Conservation (phyloP, 2,797 vertebrate species). For the Yasuhikotakia modesta region DNA sequence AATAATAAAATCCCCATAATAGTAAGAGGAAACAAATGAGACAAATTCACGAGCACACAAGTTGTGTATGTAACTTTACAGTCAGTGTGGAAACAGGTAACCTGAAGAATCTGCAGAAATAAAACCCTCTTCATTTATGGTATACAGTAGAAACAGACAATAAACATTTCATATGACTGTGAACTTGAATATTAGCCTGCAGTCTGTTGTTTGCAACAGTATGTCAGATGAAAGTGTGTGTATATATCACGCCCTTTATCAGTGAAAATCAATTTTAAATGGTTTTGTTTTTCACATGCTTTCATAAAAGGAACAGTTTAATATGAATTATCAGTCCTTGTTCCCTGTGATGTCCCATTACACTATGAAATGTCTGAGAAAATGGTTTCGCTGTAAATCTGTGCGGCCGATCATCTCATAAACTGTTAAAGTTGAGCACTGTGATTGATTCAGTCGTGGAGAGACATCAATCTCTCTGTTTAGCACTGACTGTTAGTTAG, state of each 20-base stretch:
- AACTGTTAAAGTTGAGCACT: slow-evolving; percentile 30
- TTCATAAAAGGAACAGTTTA: slow-evolving; percentile 15
- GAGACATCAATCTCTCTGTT: slow-evolving; percentile 49
- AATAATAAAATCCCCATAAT: background rate
- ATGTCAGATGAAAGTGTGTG: background rate
- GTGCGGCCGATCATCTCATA: slow-evolving; percentile 17
- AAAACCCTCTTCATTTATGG: slow-evolving; percentile 3
- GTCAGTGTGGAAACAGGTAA: slow-evolving; percentile 1
- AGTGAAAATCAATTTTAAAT: slow-evolving; percentile 14
- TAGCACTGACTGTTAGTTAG: slow-evolving; percentile 48
- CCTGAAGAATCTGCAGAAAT: background rate
- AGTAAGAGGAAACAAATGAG: slow-evolving; percentile 2
- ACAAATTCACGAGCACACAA: background rate
- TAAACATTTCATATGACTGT: background rate
- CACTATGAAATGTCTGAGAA: slow-evolving; percentile 4
- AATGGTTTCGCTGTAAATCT: slow-evolving; percentile 12
- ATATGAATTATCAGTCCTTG: slow-evolving; percentile 9
- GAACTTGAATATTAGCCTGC: slow-evolving; percentile 9
- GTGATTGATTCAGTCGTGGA: slow-evolving; percentile 48
- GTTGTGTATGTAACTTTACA: background rate
- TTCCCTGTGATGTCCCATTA: slow-evolving; percentile 1
- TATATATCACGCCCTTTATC: background rate
- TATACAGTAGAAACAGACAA: background rate
- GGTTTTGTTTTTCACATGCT: background rate
- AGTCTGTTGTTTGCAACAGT: slow-evolving; percentile 15